Evolutionary conservation across 1,140 invertebrate species (phyloP), one percentile per base, ranked within the genome.

Genomic region (Danaus plexippus): DNA sequence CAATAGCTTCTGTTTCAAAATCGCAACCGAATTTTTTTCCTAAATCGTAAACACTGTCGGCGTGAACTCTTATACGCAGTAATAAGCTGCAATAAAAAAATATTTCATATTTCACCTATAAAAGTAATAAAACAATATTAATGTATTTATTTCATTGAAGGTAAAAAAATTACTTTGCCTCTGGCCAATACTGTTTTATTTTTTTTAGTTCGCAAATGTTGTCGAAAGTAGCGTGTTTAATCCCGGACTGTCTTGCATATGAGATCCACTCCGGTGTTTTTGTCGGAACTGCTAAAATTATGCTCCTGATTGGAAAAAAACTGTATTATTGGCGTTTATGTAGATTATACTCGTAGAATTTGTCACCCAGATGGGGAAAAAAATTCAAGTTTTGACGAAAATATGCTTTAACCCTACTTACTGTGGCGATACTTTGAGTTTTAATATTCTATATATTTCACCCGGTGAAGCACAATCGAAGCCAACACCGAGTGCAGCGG

Each of bases 401-500:
- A n/a, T n/a, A 45, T 12, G 10, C 15, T 18, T 18, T n/a, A 13
- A 18, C 11, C 18, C 0, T 43, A 67, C 64, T 63, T 64, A 71
- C 69, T 9, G 9, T 45, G 77, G 80, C 32, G 79, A 64, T 9
- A 94, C 90, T n/a, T 91, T 91, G 10, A 91, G 73, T 44, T 88
- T 84, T 58, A 93, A 75, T 10, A 94, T 87, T 64, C 89, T 88
- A 57, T 89, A 69, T 47, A 94, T 94, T 77, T 94, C 93, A 66
- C 76, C 85, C 85, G 93, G 92, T 41, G 92, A 92, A 1, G 94
- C 93, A 80, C 94, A 95, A 72, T 95, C 94, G 77, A 95, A 95
- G 40, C 90, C 90, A 48, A 88, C 82, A 48, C 93, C 92, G 32
- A 94, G 81, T 43, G 89, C 82, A 9, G 91, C 90, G n/a, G 94